Conservation (phyloP, 2,113 vertebrate genomes). For the Entomyzon cyanotis region DNA sequence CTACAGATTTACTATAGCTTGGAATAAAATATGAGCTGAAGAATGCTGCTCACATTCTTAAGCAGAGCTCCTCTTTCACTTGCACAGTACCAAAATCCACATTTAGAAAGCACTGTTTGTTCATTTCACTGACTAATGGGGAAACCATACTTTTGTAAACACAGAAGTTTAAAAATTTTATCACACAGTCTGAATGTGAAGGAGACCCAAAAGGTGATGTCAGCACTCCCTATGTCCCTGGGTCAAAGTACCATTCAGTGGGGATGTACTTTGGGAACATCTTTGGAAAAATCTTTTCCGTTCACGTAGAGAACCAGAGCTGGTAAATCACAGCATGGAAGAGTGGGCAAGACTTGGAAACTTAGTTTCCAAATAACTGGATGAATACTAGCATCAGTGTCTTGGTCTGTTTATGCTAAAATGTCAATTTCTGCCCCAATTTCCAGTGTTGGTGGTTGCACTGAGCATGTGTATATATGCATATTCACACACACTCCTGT, state of each 20-base stretch:
- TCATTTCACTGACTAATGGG: neutral
- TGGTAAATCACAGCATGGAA: neutral
- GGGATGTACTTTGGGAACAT: neutral
- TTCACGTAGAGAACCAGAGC: neutral
- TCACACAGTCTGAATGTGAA: neutral
- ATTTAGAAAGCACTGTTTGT: neutral
- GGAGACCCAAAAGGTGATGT: neutral
- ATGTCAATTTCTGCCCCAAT: neutral
- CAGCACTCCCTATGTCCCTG: neutral
- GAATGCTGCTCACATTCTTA: neutral
- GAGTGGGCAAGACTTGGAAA: neutral
- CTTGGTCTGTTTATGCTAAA: neutral
- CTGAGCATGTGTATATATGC: neutral
- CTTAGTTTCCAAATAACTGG: neutral
- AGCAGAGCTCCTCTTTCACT: neutral
- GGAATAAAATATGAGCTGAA: neutral
- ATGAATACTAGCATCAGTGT: neutral
- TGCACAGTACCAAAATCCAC: neutral
- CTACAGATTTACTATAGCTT: neutral
- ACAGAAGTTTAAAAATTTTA: neutral
- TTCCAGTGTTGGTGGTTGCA: neutral
- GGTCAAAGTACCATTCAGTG: neutral
- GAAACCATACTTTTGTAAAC: neutral
- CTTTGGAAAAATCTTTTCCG: neutral
- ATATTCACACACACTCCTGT: neutral